These are phyloP conservation scores for Chymomyza caudatula DNA, from an alignment of 2,888 invertebrate genomes.

Conservation along the genomic window DNA sequence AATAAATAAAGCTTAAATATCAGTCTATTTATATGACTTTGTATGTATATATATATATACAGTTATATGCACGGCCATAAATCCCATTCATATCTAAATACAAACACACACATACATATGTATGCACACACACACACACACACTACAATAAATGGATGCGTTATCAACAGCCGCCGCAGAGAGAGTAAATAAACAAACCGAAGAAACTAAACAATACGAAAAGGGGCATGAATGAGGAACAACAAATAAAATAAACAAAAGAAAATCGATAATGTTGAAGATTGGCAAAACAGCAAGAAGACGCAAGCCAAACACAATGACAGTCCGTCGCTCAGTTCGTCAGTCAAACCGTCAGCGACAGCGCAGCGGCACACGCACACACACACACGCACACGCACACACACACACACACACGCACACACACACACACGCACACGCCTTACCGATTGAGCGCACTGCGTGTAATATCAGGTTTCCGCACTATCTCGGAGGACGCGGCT, in stretches of 20 bases:
- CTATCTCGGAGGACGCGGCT: too few species aligned
- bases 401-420: slow-evolving; percentile 23
- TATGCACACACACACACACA: slow-evolving; percentile 1
- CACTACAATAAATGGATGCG: slow-evolving; percentile 4
- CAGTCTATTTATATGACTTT: background rate
- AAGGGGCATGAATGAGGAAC: slow-evolving; percentile 18
- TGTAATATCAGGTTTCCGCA: too few species aligned
- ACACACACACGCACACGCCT: too few species aligned
- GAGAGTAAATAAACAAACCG: slow-evolving; percentile 44
- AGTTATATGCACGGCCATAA: slow-evolving; percentile 2
- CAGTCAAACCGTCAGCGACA: background rate
- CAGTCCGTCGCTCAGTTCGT: slow-evolving; percentile 13
- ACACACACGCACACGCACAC: slow-evolving; percentile 12
- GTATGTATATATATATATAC: background rate
- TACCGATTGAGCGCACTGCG: too few species aligned
- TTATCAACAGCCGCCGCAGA: slow-evolving; percentile 43
- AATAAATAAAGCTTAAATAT: slow-evolving; percentile 9
- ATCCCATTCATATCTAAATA: slow-evolving; percentile 34
- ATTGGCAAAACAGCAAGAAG: slow-evolving; percentile 64
- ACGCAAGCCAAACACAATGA: slow-evolving; percentile 22
- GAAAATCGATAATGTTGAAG: slow-evolving; percentile 72
- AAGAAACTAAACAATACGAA: slow-evolving; percentile 29
- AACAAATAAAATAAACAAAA: slow-evolving; percentile 41
- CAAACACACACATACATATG: too few species aligned
- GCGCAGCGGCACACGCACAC: slow-evolving; percentile 4